A percentile compares a stretch with the other conserved stretches of the same genome.
Evolutionary conservation across 2,797 vertebrate species (phyloP).

Genomic region (Takifugu rubripes): DNA sequence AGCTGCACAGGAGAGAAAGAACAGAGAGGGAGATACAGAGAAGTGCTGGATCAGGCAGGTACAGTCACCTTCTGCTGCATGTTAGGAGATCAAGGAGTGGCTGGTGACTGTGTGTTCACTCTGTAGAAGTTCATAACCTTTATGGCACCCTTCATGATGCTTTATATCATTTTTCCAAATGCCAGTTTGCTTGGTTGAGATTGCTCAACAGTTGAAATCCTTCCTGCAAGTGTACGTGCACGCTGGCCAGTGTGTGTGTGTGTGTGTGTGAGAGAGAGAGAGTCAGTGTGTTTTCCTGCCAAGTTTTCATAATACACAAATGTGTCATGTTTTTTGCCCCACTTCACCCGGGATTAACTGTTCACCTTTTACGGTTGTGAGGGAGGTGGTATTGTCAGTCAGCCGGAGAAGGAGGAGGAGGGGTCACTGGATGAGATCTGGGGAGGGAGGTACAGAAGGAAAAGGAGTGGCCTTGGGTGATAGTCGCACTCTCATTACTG

Average conservation of each 20-base stretch:
- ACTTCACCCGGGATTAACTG: conserved; percentile 73
- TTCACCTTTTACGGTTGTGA: conserved; percentile 79
- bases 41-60: conserved; percentile 59
- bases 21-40: conserved; percentile 33
- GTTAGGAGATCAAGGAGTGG: conserved; percentile 42
- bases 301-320: conserved; percentile 60
- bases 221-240: conserved; percentile 29
- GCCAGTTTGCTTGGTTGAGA: conserved; percentile 28
- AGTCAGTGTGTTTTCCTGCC: conserved; percentile 21
- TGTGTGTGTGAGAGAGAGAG: conserved; percentile 17
- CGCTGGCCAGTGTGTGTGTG: conserved; percentile 11
- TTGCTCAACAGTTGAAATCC: conserved; percentile 43
- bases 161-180: conserved; percentile 19
- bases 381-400: conserved; percentile 73
- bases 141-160: conserved; percentile 27
- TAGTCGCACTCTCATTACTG: conserved; percentile 59
- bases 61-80: conserved; percentile 72
- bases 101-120: conserved; percentile 18
- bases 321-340: conserved; percentile 69
- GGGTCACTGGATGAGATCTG: conserved; percentile 43
- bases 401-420: conserved; percentile 64
- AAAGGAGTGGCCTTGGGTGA: conserved; percentile 80
- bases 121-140: conserved; percentile 28
- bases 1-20: conserved; percentile 44
- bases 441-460: conserved; percentile 66